These are phyloP conservation scores for Microtus oregoni DNA, from an alignment of 2,113 vertebrate genomes.

Conservation along the genomic window DNA sequence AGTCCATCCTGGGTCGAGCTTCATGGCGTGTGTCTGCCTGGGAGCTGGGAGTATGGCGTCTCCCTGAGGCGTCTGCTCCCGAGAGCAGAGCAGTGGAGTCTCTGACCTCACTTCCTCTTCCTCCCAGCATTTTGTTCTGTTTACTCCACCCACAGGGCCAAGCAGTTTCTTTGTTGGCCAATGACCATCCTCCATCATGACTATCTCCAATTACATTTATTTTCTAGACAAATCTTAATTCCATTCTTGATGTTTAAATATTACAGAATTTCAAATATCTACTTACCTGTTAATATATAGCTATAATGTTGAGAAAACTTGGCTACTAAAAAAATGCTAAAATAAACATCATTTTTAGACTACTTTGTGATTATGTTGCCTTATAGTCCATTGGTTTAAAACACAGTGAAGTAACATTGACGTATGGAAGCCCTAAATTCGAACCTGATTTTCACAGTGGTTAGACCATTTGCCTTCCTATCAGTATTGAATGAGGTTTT, in stretches of 20 bases:
- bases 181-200: no score
- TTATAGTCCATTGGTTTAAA: neutral
- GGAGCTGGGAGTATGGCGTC: no score
- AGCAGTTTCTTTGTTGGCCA: no score
- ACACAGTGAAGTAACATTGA: neutral
- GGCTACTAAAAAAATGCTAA: neutral
- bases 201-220: neutral
- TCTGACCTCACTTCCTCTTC: no score
- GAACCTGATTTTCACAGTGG: neutral
- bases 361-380: neutral
- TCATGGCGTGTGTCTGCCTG: no score
- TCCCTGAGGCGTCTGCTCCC: no score
- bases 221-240: neutral
- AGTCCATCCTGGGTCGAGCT: no score
- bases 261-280: neutral
- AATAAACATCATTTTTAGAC: neutral
- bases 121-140: no score
- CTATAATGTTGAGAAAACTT: neutral
- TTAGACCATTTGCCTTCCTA: neutral
- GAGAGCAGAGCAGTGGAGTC: no score
- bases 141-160: no score
- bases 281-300: neutral
- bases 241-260: neutral
- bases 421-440: neutral
- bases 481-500: neutral